These are phyloP conservation scores for Balaeniceps rex DNA, from an alignment of 2,113 vertebrate genomes.

Conservation along the genomic window DNA sequence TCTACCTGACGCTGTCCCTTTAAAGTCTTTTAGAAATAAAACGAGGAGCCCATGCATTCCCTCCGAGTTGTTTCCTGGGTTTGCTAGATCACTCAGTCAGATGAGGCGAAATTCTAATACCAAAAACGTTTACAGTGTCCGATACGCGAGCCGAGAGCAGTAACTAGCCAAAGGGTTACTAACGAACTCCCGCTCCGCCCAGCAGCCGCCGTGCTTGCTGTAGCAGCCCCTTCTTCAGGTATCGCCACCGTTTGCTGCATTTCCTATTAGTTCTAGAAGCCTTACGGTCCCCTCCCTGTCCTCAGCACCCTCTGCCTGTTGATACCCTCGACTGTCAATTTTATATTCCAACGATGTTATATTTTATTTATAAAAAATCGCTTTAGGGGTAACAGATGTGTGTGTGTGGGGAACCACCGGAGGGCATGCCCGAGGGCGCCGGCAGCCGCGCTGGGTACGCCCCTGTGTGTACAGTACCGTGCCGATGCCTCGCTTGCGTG, in stretches of 20 bases:
- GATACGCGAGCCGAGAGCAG: constrained; percentile 43
- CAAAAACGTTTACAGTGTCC: constrained; percentile 71
- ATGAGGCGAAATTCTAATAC: constrained; percentile 45
- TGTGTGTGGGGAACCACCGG: neutral
- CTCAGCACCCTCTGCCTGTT: constrained; percentile 14
- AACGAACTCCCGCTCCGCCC: neutral
- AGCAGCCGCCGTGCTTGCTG: constrained; percentile 35
- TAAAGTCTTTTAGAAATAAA: neutral
- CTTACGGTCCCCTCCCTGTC: constrained; percentile 62
- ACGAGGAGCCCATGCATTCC: neutral
- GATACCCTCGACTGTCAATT: constrained; percentile 53
- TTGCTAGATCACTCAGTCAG: constrained; percentile 9
- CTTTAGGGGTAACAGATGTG: constrained; percentile 26
- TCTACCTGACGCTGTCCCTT: constrained; percentile 41
- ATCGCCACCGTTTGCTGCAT: constrained; percentile 56
- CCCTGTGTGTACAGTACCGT: constrained; percentile 13
- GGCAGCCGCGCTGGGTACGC: neutral
- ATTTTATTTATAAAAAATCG: constrained; percentile 63
- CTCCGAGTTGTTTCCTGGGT: neutral
- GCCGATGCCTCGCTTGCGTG: constrained; percentile 36
- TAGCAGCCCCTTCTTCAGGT: constrained; percentile 61
- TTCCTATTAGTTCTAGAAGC: constrained; percentile 71
- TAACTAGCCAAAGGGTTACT: constrained; percentile 67
- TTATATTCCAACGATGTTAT: constrained; percentile 53
- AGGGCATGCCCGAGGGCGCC: neutral